Conservation (phyloP, 2,888 invertebrate species). For the Caenorhabditis japonica region DNA sequence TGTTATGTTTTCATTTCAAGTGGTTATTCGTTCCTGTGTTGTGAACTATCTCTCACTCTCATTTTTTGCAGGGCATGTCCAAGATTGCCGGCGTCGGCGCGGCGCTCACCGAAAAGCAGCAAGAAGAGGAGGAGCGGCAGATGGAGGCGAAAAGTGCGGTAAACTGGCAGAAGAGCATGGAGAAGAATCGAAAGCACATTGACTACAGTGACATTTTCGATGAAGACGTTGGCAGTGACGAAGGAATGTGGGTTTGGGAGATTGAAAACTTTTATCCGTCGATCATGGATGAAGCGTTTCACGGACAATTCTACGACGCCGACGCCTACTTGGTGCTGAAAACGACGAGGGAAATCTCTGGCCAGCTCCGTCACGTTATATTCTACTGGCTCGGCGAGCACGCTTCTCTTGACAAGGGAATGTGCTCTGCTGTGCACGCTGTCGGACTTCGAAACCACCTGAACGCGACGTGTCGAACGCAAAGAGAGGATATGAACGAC, state of each 20-base stretch:
- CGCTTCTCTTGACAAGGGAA: conserved; percentile 88
- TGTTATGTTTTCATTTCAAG: background rate
- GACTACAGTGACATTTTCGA: conserved; percentile 75
- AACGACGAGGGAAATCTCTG: conserved; percentile 69
- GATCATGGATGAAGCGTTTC: conserved; percentile 86
- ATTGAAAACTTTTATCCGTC: conserved; percentile 99
- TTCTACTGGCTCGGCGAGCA: conserved; percentile 99
- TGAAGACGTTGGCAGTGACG: conserved; percentile 87
- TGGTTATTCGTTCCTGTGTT: no score
- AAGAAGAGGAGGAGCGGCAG: conserved; percentile 64
- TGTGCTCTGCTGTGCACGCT: conserved; percentile 97
- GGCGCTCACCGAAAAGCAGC: conserved; percentile 78
- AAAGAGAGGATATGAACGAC: conserved; percentile 95
- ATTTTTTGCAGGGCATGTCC: conserved; percentile 84
- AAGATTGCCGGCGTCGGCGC: conserved; percentile 84
- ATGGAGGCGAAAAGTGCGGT: conserved; percentile 58
- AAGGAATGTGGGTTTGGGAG: conserved; percentile 93
- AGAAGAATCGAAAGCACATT: conserved; percentile 67
- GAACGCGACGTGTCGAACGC: conserved; percentile 86
- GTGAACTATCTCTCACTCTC: background rate
- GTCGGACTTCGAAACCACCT: conserved; percentile 96
- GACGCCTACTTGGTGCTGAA: conserved; percentile 92
- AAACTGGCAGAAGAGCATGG: conserved; percentile 72
- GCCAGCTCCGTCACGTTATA: conserved; percentile 92
- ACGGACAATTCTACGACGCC: conserved; percentile 95